Conservation (phyloP, 2,113 vertebrate genomes). For the Nannospalax galili region DNA sequence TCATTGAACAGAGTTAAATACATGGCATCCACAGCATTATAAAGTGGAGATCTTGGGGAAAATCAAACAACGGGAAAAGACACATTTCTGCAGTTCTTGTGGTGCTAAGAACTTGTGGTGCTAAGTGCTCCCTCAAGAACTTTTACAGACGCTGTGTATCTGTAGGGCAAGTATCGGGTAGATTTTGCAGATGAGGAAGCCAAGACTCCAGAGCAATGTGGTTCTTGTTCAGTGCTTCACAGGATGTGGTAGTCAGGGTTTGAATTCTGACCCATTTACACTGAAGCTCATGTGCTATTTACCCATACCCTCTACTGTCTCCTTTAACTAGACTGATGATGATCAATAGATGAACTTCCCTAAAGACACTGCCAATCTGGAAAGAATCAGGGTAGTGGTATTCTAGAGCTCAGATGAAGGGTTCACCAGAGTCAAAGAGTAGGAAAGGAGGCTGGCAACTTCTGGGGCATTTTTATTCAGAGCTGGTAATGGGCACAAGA, state of each 20-base stretch:
- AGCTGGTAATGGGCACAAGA: neutral
- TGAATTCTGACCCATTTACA: neutral
- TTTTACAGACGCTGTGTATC: neutral
- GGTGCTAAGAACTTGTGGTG: too few species aligned
- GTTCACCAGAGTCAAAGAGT: neutral
- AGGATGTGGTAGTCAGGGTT: neutral
- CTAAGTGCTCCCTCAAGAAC: rapidly evolving
- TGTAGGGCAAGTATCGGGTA: rapidly evolving
- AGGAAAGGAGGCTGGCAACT: neutral
- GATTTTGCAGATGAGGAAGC: neutral
- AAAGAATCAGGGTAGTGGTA: neutral
- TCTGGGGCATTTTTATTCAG: neutral
- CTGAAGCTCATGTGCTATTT: neutral
- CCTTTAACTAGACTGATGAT: neutral
- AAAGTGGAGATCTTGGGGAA: neutral
- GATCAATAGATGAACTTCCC: neutral
- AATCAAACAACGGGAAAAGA: neutral
- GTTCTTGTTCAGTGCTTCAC: neutral
- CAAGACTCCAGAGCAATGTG: neutral
- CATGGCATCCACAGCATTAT: neutral
- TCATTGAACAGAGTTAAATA: neutral
- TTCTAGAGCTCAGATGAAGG: neutral
- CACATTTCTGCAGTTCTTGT: neutral
- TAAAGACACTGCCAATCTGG: neutral
- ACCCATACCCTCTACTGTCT: neutral